Conservation (phyloP, 2,113 vertebrate genomes). For the Apeltes quadracus region DNA sequence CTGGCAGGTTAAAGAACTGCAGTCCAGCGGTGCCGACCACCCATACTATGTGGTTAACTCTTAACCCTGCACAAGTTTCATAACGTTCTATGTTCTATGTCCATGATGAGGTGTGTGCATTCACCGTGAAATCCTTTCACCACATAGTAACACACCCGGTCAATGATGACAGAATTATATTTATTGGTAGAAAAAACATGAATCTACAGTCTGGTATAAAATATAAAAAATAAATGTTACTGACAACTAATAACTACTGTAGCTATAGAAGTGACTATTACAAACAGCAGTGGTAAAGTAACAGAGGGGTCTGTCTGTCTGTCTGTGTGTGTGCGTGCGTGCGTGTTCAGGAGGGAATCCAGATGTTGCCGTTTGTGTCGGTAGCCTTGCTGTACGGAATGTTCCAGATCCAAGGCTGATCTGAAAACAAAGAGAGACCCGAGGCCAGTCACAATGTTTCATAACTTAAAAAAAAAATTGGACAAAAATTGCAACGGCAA, state of each 20-base stretch:
- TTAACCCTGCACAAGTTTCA: not conserved
- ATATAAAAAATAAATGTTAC: slow-evolving; percentile 40
- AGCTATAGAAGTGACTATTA: slow-evolving; percentile 17
- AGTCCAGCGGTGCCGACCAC: not conserved
- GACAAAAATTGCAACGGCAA: not conserved
- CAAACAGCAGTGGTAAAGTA: slow-evolving; percentile 11
- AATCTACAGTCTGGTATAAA: slow-evolving; percentile 36
- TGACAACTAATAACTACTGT: slow-evolving; percentile 25
- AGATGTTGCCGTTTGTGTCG: slow-evolving; percentile 94
- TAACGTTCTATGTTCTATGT: not conserved
- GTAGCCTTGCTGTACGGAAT: slow-evolving; percentile 90
- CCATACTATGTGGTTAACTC: not conserved
- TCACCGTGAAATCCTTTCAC: not conserved
- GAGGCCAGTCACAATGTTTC: not conserved
- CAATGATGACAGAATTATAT: not conserved
- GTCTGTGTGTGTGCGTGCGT: slow-evolving; percentile 64
- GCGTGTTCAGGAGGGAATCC: slow-evolving; percentile 88
- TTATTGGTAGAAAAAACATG: slow-evolving; percentile 45
- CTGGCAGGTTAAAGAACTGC: not conserved
- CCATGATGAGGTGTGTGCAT: not conserved
- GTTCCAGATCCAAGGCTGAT: slow-evolving; percentile 98
- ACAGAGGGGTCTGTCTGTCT: slow-evolving; percentile 50
- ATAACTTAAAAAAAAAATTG: not conserved
- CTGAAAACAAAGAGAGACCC: slow-evolving; percentile 73
- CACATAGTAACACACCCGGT: not conserved